These are phyloP conservation scores for Mimumesa dahlbomi DNA, from an alignment of 2,888 invertebrate species.

Conservation along the genomic window DNA sequence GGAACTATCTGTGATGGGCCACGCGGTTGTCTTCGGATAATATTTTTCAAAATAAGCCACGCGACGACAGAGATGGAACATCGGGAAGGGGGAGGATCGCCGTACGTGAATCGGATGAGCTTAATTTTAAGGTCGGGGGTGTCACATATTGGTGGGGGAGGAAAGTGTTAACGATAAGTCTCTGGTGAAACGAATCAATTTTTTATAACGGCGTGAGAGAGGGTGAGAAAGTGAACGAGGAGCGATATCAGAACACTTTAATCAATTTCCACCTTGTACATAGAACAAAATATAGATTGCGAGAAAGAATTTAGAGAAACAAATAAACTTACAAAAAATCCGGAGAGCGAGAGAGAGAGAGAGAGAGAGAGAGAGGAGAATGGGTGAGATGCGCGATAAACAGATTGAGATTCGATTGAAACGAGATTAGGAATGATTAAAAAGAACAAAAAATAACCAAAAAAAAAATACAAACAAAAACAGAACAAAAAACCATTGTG, in stretches of 20 bases:
- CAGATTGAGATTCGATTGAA: not conserved
- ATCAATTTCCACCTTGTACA: slow-evolving; percentile 61
- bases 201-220: slow-evolving; percentile 60
- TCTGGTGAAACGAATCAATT: slow-evolving; percentile 64
- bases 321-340: slow-evolving; percentile 16
- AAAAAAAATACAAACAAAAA: too few species aligned
- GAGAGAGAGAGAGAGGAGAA: slow-evolving; percentile 1
- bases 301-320: slow-evolving; percentile 7
- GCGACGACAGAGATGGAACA: slow-evolving; percentile 33
- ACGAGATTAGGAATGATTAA: too few species aligned
- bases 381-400: slow-evolving; percentile 8
- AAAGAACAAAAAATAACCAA: too few species aligned
- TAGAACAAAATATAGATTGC: slow-evolving; percentile 31
- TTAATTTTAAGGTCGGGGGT: slow-evolving; percentile 41
- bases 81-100: slow-evolving; percentile 17
- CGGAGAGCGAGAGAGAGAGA: slow-evolving; percentile 5
- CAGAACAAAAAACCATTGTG: slow-evolving; percentile 54
- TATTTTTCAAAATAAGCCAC: slow-evolving; percentile 65
- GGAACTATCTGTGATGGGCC: slow-evolving; percentile 65
- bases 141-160: not conserved
- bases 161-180: slow-evolving; percentile 20
- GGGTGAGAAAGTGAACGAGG: slow-evolving; percentile 30
- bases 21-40: slow-evolving; percentile 52
- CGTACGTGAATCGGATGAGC: slow-evolving; percentile 45
- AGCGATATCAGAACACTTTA: slow-evolving; percentile 62